Evolutionary conservation across 2,113 vertebrate genomes (phyloP).

Genomic region (Centropus bengalensis): DNA sequence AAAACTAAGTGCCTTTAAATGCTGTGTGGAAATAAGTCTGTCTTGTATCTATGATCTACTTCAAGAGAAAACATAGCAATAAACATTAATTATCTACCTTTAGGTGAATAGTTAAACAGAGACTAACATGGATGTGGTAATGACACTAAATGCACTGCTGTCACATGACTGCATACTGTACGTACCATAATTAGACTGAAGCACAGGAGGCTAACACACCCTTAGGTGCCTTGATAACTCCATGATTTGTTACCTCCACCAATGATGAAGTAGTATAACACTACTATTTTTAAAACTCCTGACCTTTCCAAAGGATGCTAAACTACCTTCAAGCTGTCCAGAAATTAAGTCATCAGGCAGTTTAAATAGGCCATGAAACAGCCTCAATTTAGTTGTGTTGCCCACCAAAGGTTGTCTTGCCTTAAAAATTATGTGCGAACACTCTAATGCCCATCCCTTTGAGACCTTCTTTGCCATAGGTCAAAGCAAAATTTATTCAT

Average conservation of each 20-base stretch:
- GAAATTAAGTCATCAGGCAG: conserved; percentile 6
- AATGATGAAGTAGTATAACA: neutral
- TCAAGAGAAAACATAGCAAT: neutral
- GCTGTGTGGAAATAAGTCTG: neutral
- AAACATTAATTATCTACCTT: neutral
- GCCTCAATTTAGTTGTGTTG: neutral
- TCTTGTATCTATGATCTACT: neutral
- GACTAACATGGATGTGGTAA: neutral
- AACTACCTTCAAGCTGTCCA: neutral
- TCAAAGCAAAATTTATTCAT: neutral
- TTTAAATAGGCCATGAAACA: conserved; percentile 3
- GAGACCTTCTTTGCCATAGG: neutral
- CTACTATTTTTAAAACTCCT: conserved; percentile 12
- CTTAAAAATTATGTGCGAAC: neutral
- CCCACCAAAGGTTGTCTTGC: neutral
- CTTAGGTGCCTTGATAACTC: neutral
- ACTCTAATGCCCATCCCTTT: neutral
- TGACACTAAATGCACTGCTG: neutral
- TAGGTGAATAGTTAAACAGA: neutral
- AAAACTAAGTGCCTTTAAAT: neutral
- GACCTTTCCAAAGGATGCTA: conserved; percentile 17
- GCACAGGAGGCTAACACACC: neutral
- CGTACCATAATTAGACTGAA: neutral
- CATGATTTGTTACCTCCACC: neutral
- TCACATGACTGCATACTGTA: neutral